Conservation (phyloP, 2,797 vertebrate species). For the Gambusia yucatana region DNA sequence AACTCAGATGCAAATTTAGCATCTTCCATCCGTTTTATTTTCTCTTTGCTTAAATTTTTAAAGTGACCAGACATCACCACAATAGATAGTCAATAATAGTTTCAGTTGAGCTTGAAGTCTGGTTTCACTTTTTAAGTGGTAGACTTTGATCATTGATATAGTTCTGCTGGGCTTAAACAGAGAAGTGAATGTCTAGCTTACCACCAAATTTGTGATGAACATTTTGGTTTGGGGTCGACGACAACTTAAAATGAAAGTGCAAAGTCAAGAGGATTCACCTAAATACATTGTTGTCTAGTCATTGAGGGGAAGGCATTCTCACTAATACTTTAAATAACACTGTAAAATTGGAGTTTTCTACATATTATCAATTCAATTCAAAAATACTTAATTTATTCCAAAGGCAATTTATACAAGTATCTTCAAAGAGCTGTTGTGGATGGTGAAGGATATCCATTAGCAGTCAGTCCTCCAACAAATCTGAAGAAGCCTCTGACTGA, state of each 20-base stretch:
- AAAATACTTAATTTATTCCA: no score
- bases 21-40: not conserved
- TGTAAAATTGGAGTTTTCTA: not conserved
- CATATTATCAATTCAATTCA: no score
- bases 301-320: not conserved
- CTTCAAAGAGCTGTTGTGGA: no score
- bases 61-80: not conserved
- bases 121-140: not conserved
- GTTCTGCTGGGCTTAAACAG: conserved; percentile 4
- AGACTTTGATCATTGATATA: not conserved
- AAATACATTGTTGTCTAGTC: not conserved
- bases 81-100: not conserved
- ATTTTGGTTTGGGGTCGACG: not conserved
- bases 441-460: no score
- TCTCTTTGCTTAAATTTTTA: not conserved
- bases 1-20: not conserved
- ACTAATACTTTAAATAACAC: not conserved
- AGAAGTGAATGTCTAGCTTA: conserved; percentile 9
- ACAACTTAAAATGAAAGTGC: conserved; percentile 42
- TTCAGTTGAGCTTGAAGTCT: not conserved
- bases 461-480: no score
- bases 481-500: no score
- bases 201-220: not conserved
- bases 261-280: conserved; percentile 11
- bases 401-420: no score